Conservation (phyloP, 2,888 invertebrate genomes). For the Noctua fimbriata region DNA sequence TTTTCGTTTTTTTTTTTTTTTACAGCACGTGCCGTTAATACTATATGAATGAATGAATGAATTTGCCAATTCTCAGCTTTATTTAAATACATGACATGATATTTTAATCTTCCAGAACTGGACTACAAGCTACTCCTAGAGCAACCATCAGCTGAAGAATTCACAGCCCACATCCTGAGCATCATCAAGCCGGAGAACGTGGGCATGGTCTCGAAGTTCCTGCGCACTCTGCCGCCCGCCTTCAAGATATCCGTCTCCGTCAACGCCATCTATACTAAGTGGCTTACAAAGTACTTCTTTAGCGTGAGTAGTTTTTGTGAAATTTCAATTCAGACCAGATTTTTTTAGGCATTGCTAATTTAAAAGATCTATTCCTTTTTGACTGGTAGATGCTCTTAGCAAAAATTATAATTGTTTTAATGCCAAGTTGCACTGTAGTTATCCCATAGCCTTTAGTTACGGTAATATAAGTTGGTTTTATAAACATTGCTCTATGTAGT, state of each 20-base stretch:
- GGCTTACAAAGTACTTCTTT: constrained; percentile 87
- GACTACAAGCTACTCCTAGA: constrained; percentile 89
- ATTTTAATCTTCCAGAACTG: constrained; percentile 72
- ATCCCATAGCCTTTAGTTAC: neutral
- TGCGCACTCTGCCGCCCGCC: constrained; percentile 82
- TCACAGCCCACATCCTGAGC: constrained; percentile 75
- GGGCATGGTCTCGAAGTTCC: constrained; percentile 83
- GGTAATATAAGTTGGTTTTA: neutral
- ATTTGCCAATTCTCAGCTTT: neutral
- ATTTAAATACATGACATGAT: neutral
- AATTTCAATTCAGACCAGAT: neutral
- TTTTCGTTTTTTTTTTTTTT: no score
- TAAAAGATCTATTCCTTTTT: no score
- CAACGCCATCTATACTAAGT: constrained; percentile 80
- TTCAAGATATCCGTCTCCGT: constrained; percentile 77
- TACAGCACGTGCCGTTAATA: no score
- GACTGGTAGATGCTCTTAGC: neutral
- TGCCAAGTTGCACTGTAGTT: neutral
- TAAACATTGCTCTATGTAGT: neutral
- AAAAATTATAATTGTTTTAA: neutral
- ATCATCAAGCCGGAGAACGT: constrained; percentile 82
- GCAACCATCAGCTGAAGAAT: constrained; percentile 71
- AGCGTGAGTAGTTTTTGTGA: constrained; percentile 77
- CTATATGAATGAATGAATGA: no score
- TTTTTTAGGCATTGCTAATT: no score